phyloP scores from a whole-genome alignment of 2,113 vertebrate species.

The Grallaria varia region DNA sequence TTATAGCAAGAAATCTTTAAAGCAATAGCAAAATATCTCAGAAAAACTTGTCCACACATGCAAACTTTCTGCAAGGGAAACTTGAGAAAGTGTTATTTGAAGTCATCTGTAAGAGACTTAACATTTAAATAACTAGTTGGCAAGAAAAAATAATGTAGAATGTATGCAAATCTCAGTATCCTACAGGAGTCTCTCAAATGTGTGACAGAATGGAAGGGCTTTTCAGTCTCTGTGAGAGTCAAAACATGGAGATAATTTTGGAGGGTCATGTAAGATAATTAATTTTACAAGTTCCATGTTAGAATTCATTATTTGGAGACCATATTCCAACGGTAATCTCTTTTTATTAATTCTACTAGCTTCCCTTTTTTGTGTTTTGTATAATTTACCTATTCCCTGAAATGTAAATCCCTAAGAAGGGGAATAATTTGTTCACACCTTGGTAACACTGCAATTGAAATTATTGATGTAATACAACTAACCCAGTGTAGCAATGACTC shows the following conservation, averaged over 20 bases:
- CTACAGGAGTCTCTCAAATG: not conserved
- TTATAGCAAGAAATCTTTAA: not conserved
- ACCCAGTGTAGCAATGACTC: not conserved
- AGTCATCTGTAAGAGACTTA: not conserved
- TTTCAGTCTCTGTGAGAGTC: not conserved
- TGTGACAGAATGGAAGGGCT: not conserved
- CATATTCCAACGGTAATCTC: not conserved
- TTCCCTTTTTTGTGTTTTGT: not conserved
- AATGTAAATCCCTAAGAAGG: not conserved
- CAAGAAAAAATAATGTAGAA: not conserved
- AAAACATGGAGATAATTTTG: not conserved
- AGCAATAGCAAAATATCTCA: not conserved
- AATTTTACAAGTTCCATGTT: too few species aligned
- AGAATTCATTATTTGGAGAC: constrained; percentile 7
- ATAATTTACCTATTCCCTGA: not conserved
- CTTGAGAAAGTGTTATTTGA: not conserved
- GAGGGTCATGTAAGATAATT: not conserved
- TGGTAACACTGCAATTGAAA: not conserved
- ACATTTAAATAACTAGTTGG: not conserved
- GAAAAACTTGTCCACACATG: not conserved
- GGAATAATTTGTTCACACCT: not conserved
- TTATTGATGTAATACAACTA: not conserved
- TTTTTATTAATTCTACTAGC: not conserved
- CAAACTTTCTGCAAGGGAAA: not conserved
- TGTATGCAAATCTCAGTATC: not conserved